These are phyloP conservation scores for Drosophila ohnishii DNA, from an alignment of 1,140 invertebrate species.

Conservation along the genomic window DNA sequence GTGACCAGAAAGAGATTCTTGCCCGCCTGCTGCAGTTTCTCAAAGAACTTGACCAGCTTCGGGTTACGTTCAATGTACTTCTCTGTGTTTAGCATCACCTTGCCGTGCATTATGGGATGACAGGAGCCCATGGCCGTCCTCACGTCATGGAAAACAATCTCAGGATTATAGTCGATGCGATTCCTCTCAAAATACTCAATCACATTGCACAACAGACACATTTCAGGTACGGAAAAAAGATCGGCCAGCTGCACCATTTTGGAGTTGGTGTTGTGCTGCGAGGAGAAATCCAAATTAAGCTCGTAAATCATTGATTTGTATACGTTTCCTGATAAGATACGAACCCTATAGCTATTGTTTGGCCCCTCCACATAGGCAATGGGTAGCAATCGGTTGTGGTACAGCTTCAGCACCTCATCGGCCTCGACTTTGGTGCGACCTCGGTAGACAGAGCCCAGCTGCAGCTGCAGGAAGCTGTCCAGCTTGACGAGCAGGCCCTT, in stretches of 20 bases:
- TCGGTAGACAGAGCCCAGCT: constrained; percentile 96
- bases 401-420: constrained; percentile 93
- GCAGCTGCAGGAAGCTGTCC: constrained; percentile 98
- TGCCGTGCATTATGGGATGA: constrained; percentile 95
- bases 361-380: constrained; percentile 91
- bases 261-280: constrained; percentile 86
- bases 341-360: constrained; percentile 83
- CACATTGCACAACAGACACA: constrained; percentile 95
- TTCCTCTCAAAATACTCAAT: constrained; percentile 96
- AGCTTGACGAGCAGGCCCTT: constrained; percentile 97
- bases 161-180: constrained; percentile 96
- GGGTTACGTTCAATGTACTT: constrained; percentile 92
- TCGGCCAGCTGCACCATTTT: constrained; percentile 98
- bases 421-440: constrained; percentile 91
- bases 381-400: constrained; percentile 93
- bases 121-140: constrained; percentile 94
- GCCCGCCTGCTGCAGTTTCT: constrained; percentile 87
- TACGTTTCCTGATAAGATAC: constrained; percentile 10
- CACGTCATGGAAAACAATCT: constrained; percentile 97
- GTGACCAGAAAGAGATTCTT: constrained; percentile 98
- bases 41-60: constrained; percentile 90
- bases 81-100: constrained; percentile 90
- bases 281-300: constrained; percentile 68
- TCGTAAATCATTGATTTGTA: constrained; percentile 12
- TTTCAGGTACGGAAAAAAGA: constrained; percentile 98